Base-by-base conservation (phyloP, 1,140 invertebrate genomes). In the Monochamus saltuarius region DNA sequence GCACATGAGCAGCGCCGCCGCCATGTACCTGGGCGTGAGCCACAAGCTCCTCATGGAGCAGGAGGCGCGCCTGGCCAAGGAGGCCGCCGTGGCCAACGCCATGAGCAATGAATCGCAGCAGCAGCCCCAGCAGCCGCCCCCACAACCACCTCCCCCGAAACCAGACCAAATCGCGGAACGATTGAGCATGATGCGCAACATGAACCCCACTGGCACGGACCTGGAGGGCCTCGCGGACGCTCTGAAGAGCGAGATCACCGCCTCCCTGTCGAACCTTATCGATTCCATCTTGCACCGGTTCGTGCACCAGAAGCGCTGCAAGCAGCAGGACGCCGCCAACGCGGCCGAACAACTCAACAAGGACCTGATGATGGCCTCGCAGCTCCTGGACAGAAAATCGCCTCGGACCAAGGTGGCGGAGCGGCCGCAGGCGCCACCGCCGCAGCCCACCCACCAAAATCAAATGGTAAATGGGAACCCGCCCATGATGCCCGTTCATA, bases 221-320 rank as follows among this genome's bases (percentile, higher is more conserved):
- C 80, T 95, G 1, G 91, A 96, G 77, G 88, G 89, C 47, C 79
- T 96, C 42, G 91, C 92, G 6, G 92, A 96, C 67, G 86, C 89
- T 43, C 82, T 97, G 1, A 97, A 97, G 79, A 87, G 86, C 37
- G 94, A 97, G 81, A 90, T 97, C 57, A 89, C 89, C 11, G 85
- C 91, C 52, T 92, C 89, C 4, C 75, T 95, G 42, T 85, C 88
- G 4, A 89, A 87, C 58, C 79, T 95, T n/a, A 92, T 97, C 59
- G 94, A 97, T 77, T 90, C 87, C 8, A 91, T 95, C 51, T 84
- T 97, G 43, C 86, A 87, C 11, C 85, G 91, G 62, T 94, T 92
- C 72, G 84, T 92, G 39, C 90, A 94, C 63, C 90, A 91, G 71
- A 83, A 87, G 56, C 82, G 87, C 64, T 85, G 87, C 64, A 92